Conservation (phyloP, 2,888 invertebrate species). For the Drosophila cognata region DNA sequence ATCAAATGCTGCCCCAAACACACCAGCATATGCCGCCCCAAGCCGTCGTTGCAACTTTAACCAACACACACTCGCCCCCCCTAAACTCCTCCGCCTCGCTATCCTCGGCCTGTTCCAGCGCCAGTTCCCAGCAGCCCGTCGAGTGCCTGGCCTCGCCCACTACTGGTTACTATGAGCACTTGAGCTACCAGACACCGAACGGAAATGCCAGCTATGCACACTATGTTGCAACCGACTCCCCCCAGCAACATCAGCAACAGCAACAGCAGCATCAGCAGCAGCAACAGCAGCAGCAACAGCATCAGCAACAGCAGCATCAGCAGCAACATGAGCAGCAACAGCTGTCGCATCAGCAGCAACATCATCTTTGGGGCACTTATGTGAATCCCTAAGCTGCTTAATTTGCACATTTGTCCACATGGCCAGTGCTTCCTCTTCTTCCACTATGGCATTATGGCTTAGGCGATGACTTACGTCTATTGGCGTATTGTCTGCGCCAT, state of each 20-base stretch:
- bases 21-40: slow-evolving; percentile 46
- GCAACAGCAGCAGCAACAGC: slow-evolving; percentile 20
- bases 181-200: slow-evolving; percentile 45
- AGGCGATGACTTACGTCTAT: slow-evolving; percentile 63
- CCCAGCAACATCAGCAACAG: slow-evolving; percentile 68
- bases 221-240: slow-evolving; percentile 33
- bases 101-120: slow-evolving; percentile 72
- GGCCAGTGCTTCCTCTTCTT: slow-evolving; percentile 5
- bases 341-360: slow-evolving; percentile 65
- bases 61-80: slow-evolving; percentile 61
- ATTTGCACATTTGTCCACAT: slow-evolving; percentile 63
- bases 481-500: slow-evolving; percentile 72
- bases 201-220: slow-evolving; percentile 36
- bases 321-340: slow-evolving; percentile 59
- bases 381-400: slow-evolving; percentile 81
- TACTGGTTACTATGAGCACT: slow-evolving; percentile 65
- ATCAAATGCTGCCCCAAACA: slow-evolving; percentile 82
- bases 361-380: slow-evolving; percentile 82
- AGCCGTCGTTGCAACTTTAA: background rate
- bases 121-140: slow-evolving; percentile 67
- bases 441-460: slow-evolving; percentile 41
- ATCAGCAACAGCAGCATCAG: slow-evolving; percentile 33
- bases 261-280: slow-evolving; percentile 36
- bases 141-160: slow-evolving; percentile 57
- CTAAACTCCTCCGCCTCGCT: slow-evolving; percentile 74